A percentile compares a stretch with the other conserved stretches of the same genome.
Evolutionary conservation across 2,888 invertebrate genomes (phyloP).

Genomic region (Ypsolopha scabrella): DNA sequence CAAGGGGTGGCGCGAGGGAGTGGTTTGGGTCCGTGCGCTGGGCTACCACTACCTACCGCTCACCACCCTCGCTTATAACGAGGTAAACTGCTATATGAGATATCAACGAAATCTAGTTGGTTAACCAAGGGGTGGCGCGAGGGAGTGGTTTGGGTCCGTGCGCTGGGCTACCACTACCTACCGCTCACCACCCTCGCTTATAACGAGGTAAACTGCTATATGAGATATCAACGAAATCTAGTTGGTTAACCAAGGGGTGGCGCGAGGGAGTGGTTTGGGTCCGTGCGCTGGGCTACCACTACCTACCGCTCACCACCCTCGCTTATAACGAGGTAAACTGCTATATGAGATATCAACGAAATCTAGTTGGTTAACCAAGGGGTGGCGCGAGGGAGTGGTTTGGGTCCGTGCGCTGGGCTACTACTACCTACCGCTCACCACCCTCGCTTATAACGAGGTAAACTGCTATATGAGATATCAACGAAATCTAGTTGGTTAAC

Average conservation of each 20-base stretch:
- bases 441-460: slow-evolving; percentile 92
- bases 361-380: slow-evolving; percentile 92
- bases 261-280: slow-evolving; percentile 98
- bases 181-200: slow-evolving; percentile 90
- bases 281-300: slow-evolving; percentile 93
- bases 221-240: slow-evolving; percentile 96
- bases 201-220: slow-evolving; percentile 79
- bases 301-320: slow-evolving; percentile 89
- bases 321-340: slow-evolving; percentile 88
- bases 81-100: slow-evolving; percentile 81
- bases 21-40: slow-evolving; percentile 96
- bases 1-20: slow-evolving; percentile 98
- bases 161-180: slow-evolving; percentile 94
- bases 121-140: slow-evolving; percentile 97
- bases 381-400: slow-evolving; percentile 97
- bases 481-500: slow-evolving; percentile 92
- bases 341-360: slow-evolving; percentile 89
- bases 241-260: slow-evolving; percentile 93
- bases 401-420: slow-evolving; percentile 97
- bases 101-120: slow-evolving; percentile 92
- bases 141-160: slow-evolving; percentile 97
- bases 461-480: slow-evolving; percentile 79
- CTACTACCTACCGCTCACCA: slow-evolving; percentile 90
- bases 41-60: slow-evolving; percentile 95
- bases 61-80: slow-evolving; percentile 88